These are phyloP conservation scores for Sorex araneus DNA, from an alignment of 2,113 vertebrate genomes.

Conservation along the genomic window DNA sequence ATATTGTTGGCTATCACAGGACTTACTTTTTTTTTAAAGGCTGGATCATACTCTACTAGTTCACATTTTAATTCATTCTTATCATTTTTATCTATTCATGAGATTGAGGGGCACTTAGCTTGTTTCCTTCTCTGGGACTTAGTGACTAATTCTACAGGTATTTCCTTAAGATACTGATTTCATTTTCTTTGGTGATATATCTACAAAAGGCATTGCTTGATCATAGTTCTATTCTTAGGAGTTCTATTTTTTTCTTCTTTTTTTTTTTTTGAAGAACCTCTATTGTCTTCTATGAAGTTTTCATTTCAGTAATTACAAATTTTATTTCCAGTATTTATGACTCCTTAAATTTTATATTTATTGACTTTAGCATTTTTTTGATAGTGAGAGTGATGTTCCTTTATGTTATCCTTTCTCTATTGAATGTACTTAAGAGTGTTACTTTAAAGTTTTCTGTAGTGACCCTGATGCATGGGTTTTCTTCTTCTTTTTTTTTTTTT, in stretches of 20 bases:
- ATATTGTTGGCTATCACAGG: not conserved
- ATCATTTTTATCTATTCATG: not conserved
- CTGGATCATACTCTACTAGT: not conserved
- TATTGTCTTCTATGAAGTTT: conserved; percentile 18
- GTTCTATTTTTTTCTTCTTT: conserved; percentile 27
- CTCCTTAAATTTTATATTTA: not conserved
- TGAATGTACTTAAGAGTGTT: not conserved
- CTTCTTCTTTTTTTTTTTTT: no score
- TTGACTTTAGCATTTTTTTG: conserved; percentile 16
- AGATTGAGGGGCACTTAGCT: not conserved
- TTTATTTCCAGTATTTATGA: conserved; percentile 3
- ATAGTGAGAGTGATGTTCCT: no score
- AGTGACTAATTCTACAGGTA: not conserved
- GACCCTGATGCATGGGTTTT: not conserved
- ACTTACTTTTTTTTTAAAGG: conserved; percentile 37
- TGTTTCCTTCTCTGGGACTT: not conserved
- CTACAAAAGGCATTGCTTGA: not conserved
- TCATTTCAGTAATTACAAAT: conserved; percentile 3
- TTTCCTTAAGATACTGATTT: conserved; percentile 13
- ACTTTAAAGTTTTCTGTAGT: conserved; percentile 13
- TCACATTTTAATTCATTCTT: no score
- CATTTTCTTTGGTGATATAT: conserved; percentile 1
- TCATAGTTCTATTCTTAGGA: not conserved
- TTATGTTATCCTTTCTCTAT: conserved; percentile 22
- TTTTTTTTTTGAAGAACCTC: not conserved